phyloP scores from a whole-genome alignment of 1,140 invertebrate species.

The Leptinotarsa undecemlineata region DNA sequence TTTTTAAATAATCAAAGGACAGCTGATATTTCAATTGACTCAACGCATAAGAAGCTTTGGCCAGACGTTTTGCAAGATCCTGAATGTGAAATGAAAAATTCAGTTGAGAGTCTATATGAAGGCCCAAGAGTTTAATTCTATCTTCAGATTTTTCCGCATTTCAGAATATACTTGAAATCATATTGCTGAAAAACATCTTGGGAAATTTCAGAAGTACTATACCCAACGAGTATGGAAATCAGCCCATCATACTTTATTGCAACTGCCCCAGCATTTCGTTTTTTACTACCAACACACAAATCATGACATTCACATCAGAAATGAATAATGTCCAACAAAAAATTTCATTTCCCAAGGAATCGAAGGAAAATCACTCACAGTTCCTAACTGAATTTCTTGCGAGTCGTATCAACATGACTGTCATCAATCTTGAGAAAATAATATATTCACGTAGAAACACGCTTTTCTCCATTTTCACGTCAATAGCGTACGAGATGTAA shows the following conservation, averaged over 20 bases:
- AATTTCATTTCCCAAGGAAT: conserved; percentile 7
- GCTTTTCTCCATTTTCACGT: conserved; percentile 5
- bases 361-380: conserved; percentile 12
- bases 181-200: no score
- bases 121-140: no score
- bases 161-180: no score
- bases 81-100: no score
- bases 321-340: conserved; percentile 10
- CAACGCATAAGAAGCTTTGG: no score
- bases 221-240: no score
- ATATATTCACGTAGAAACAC: conserved; percentile 16
- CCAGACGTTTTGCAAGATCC: no score
- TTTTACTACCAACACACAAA: background rate
- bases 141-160: no score
- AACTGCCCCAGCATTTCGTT: background rate
- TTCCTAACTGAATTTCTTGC: conserved; percentile 14
- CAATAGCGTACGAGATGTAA: background rate
- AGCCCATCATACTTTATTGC: background rate
- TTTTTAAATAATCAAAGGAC: no score
- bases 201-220: no score
- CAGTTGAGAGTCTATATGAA: no score
- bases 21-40: no score
- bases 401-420: conserved; percentile 12
- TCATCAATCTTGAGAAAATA: conserved; percentile 18
- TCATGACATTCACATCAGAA: conserved; percentile 4